Evolutionary conservation across 2,797 vertebrate genomes (phyloP).

Genomic region (Arrhamphus sclerolepis): DNA sequence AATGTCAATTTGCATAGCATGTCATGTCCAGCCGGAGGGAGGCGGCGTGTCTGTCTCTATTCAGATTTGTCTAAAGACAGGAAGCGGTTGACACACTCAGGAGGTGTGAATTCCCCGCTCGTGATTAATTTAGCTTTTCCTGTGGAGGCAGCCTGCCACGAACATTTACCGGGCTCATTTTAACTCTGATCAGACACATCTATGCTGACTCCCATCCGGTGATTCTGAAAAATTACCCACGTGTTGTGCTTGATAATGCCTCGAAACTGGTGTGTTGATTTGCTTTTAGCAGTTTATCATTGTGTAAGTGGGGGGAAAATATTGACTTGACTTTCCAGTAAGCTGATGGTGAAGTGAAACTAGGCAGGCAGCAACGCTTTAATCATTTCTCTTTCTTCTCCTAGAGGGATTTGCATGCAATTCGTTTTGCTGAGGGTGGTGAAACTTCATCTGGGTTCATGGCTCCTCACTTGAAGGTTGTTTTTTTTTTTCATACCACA

Average conservation of each 20-base stretch:
- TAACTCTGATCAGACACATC: conserved; percentile 58
- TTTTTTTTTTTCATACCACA: background rate
- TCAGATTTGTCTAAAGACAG: conserved; percentile 59
- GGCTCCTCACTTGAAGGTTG: conserved; percentile 35
- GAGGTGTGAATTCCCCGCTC: conserved; percentile 70
- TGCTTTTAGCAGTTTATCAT: conserved; percentile 20
- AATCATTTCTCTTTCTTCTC: conserved; percentile 10
- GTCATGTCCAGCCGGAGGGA: conserved; percentile 56
- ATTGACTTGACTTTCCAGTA: conserved; percentile 26
- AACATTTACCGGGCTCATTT: conserved; percentile 51
- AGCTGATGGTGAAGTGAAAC: conserved; percentile 30
- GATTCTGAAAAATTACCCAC: conserved; percentile 55
- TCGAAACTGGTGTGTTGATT: conserved; percentile 37
- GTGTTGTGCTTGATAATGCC: conserved; percentile 39
- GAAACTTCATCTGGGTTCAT: conserved; percentile 11
- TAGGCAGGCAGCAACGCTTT: conserved; percentile 6
- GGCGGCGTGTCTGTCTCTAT: conserved; percentile 50
- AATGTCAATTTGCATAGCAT: conserved; percentile 69
- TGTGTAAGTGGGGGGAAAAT: conserved; percentile 21
- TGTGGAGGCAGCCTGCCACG: conserved; percentile 43
- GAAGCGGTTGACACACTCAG: conserved; percentile 60
- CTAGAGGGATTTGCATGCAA: conserved; percentile 17
- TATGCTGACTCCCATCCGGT: conserved; percentile 46
- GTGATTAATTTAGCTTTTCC: conserved; percentile 66
- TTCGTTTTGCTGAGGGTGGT: conserved; percentile 28